Evolutionary conservation across 2,113 vertebrate genomes (phyloP), one percentile per base, ranked within the genome.

Genomic region (Pseudois nayaur): DNA sequence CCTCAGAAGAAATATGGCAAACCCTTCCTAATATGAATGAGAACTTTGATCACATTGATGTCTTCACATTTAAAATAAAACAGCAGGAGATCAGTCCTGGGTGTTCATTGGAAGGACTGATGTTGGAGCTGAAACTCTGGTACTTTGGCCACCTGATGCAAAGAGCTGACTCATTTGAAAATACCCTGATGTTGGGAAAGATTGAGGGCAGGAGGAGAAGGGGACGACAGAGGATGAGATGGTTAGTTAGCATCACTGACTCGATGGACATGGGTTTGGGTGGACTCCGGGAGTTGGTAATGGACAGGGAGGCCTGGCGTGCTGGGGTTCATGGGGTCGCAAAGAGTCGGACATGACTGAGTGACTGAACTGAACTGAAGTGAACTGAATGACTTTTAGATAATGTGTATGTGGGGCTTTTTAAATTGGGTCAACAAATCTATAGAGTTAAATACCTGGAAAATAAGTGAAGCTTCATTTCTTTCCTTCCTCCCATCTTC

Each of bases 21-120:
- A 14, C 5, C 4, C 33, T 92, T 89, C 50, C 52, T n/a, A 89
- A 94, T 25, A 84, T 12, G 14, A 25, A 90, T 85, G 23, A 76
- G n/a, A 87, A 54, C 9, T 85, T 76, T 31, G 5, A n/a, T 67
- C 2, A 62, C 21, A 40, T 29, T 78, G 71, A 14, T 33, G 62
- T 62, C 9, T 54, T 94, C 50, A 76, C 27, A 29, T 94, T 97
- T 94, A 82, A 97, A 87, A 89, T 85, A 84, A 95, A 96, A 91
- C 67, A 92, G n/a, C 33, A 52, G 57, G 19, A 19, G 71, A 50
- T 55, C 48, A 33, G 60, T 64, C 60, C 60, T 64, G 31, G 60
- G 60, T 64, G 14, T 33, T 64, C 60, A 64, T 4, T 33, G 60
- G 60, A 64, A 64, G 60, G 60, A 64, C 31, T 64, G 60, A 64